Evolutionary conservation across 2,797 vertebrate species (phyloP).

Genomic region (Poeciliopsis paucimaculata): DNA sequence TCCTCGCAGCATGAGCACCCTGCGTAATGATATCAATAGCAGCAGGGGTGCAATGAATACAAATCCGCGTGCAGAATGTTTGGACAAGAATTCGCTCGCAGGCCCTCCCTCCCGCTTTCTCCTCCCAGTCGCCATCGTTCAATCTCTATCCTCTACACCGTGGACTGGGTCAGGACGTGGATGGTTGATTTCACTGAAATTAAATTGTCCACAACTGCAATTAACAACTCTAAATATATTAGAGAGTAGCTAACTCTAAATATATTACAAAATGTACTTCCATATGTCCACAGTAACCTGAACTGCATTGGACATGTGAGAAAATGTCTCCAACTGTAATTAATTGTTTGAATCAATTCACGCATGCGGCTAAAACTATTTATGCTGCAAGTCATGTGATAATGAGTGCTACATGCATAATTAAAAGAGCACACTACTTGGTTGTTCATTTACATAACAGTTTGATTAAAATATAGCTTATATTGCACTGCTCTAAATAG

Average conservation of each 20-base stretch:
- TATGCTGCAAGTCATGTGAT: conserved; percentile 56
- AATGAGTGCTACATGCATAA: conserved; percentile 53
- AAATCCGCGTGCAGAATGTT: conserved; percentile 88
- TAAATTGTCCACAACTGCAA: conserved; percentile 34
- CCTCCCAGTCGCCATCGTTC: conserved; percentile 52
- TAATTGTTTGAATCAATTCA: conserved; percentile 63
- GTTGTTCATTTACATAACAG: conserved; percentile 52
- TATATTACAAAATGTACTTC: neutral
- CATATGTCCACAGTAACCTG: neutral
- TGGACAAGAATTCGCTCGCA: conserved; percentile 85
- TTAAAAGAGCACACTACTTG: conserved; percentile 53
- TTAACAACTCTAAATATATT: conserved; percentile 62
- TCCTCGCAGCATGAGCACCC: conserved; percentile 81
- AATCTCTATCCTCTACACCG: conserved; percentile 61
- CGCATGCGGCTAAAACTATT: conserved; percentile 52
- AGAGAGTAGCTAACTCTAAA: conserved; percentile 3
- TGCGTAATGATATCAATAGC: conserved; percentile 90
- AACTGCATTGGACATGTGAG: conserved; percentile 5
- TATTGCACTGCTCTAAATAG: conserved; percentile 16
- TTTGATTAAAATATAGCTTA: conserved; percentile 27
- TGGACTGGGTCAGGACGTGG: conserved; percentile 53
- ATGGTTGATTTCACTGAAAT: conserved; percentile 60
- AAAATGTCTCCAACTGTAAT: conserved; percentile 33
- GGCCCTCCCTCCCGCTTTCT: conserved; percentile 47
- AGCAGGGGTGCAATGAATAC: conserved; percentile 89